These are phyloP conservation scores for Porites evermanni DNA, from an alignment of 92 coral and sea anemone species.

Conservation along the genomic window DNA sequence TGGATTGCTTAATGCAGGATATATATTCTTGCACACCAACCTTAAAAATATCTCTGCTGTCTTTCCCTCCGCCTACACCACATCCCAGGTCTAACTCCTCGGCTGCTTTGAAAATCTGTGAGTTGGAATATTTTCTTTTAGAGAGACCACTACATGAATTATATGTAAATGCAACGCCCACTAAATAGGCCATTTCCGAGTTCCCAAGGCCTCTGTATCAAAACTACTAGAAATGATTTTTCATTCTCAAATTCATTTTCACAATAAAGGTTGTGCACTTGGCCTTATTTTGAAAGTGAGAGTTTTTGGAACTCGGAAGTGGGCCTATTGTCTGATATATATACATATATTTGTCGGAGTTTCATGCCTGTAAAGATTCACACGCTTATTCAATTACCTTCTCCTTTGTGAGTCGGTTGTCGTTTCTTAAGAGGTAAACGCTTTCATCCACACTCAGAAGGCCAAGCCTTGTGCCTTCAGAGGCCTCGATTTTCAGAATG, in stretches of 20 bases:
- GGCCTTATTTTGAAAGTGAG: too few species aligned
- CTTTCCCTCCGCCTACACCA: conserved; percentile 78
- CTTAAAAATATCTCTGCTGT: conserved; percentile 68
- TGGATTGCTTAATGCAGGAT: neutral
- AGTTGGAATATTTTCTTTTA: neutral
- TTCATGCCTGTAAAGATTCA: too few species aligned
- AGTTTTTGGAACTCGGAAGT: too few species aligned
- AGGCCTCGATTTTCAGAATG: conserved; percentile 50
- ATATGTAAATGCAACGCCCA: neutral
- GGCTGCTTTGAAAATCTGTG: conserved; percentile 64
- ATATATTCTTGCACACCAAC: conserved; percentile 19
- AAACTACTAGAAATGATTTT: too few species aligned
- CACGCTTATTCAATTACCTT: conserved; percentile 55
- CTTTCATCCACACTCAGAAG: conserved; percentile 90
- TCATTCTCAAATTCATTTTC: too few species aligned
- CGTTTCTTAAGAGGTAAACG: conserved; percentile 84
- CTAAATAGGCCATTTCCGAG: too few species aligned
- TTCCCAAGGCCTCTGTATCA: too few species aligned
- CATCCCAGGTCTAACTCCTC: conserved; percentile 85
- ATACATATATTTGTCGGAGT: too few species aligned
- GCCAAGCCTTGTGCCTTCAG: conserved; percentile 77
- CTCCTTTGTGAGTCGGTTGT: conserved; percentile 77
- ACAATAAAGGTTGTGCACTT: too few species aligned
- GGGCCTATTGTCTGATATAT: too few species aligned
- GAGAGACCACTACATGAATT: neutral